Evolutionary conservation across 2,797 vertebrate genomes (phyloP).

Genomic region (Intellagama lesueurii): DNA sequence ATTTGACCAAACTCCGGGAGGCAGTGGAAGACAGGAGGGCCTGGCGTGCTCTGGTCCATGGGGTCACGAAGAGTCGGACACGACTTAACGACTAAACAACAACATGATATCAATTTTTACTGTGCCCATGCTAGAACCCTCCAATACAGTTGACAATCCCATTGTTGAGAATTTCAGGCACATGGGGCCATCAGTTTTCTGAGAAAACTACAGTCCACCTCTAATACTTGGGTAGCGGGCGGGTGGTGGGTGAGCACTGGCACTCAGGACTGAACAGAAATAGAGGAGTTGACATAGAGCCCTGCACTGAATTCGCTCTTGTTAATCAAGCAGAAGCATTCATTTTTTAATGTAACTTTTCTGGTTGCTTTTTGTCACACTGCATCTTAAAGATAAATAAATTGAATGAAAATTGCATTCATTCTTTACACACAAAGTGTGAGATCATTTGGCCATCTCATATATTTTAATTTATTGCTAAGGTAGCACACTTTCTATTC

Average conservation of each 20-base stretch:
- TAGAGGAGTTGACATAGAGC: accelerated
- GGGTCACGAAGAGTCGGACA: no score
- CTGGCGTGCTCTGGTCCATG: no score
- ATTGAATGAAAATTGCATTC: constrained; percentile 17
- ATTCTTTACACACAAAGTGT: neutral
- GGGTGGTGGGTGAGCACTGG: no score
- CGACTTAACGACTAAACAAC: no score
- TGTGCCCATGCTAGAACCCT: neutral
- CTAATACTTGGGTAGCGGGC: no score
- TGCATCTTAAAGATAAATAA: neutral
- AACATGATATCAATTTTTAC: neutral
- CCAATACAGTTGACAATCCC: neutral
- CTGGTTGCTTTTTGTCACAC: constrained; percentile 2
- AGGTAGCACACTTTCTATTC: neutral
- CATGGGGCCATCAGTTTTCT: neutral
- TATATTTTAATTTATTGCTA: constrained; percentile 45
- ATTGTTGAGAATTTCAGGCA: neutral
- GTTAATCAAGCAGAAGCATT: constrained; percentile 4
- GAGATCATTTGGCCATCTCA: constrained; percentile 21
- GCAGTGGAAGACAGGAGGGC: no score
- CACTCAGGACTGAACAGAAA: neutral
- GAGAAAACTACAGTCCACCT: neutral
- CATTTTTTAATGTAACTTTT: neutral
- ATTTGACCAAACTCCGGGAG: no score
- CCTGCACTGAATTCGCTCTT: neutral